A percentile compares a stretch with the other conserved stretches of the same genome.
These are phyloP conservation scores for Phalacrocorax carbo DNA, from an alignment of 2,113 vertebrate species.

Conservation along the genomic window DNA sequence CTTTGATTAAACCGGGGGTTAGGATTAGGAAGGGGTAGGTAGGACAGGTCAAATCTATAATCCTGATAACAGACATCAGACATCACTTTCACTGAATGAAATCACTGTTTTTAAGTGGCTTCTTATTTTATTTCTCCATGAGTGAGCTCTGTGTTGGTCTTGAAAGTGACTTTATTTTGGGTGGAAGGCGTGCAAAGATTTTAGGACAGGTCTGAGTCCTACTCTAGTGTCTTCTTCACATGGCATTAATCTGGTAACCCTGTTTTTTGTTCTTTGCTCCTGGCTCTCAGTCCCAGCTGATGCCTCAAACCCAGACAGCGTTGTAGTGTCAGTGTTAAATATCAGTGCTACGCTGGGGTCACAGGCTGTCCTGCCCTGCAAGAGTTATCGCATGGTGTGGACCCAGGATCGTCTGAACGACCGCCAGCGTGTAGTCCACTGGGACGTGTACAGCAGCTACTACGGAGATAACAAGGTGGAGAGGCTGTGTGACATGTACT, in stretches of 20 bases:
- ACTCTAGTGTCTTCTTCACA: neutral
- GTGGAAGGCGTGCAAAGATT: neutral
- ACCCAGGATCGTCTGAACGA: constrained; percentile 88
- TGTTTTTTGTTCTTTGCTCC: neutral
- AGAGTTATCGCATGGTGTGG: constrained; percentile 94
- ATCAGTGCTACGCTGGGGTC: constrained; percentile 78
- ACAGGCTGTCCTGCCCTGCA: constrained; percentile 81
- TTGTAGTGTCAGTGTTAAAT: constrained; percentile 82
- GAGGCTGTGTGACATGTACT: constrained; percentile 88
- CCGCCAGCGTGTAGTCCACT: constrained; percentile 93
- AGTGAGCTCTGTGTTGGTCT: neutral
- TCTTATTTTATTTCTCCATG: neutral
- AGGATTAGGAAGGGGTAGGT: neutral
- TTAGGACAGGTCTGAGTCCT: neutral
- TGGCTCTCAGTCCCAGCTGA: constrained; percentile 32
- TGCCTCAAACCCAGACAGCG: constrained; percentile 75
- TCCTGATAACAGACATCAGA: neutral
- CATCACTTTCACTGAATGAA: neutral
- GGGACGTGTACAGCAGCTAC: constrained; percentile 80
- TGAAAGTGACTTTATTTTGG: neutral
- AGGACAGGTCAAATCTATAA: neutral
- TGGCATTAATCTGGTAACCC: neutral
- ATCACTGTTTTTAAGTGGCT: neutral
- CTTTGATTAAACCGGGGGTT: neutral
- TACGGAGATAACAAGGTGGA: constrained; percentile 70